Percentiles rank a stretch among this genome's conserved stretches.
These are phyloP conservation scores for Athene cunicularia DNA, from an alignment of 2,113 vertebrate species.

Conservation along the genomic window DNA sequence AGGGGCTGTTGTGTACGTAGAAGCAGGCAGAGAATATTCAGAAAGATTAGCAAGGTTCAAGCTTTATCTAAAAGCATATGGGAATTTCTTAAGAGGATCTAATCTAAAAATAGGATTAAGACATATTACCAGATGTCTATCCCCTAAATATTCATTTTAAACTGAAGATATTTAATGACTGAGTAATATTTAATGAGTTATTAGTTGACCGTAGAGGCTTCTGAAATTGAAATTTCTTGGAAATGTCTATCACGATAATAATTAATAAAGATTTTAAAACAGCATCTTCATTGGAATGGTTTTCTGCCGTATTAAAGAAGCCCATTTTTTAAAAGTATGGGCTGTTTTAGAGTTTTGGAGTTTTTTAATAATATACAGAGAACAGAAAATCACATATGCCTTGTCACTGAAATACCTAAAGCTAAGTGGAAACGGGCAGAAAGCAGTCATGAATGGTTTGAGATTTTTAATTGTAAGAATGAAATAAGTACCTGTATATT, in stretches of 20 bases:
- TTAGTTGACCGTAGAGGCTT: slow-evolving; percentile 68
- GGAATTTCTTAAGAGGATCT: slow-evolving; percentile 68
- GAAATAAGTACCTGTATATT: background rate
- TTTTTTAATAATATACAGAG: background rate
- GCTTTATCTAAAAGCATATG: slow-evolving; percentile 55
- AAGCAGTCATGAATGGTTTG: background rate
- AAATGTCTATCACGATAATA: slow-evolving; percentile 69
- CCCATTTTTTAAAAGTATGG: slow-evolving; percentile 25
- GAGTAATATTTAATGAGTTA: slow-evolving; percentile 76
- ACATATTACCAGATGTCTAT: slow-evolving; percentile 76
- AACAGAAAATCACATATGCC: background rate
- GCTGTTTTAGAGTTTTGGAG: background rate
- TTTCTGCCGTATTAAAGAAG: slow-evolving; percentile 39
- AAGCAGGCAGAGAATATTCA: slow-evolving; percentile 47
- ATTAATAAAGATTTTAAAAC: slow-evolving; percentile 66
- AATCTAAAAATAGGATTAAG: slow-evolving; percentile 75
- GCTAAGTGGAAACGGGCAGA: background rate
- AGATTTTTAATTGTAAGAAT: background rate
- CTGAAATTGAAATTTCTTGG: slow-evolving; percentile 70
- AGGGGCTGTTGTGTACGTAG: background rate
- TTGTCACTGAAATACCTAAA: background rate
- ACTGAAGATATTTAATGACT: slow-evolving; percentile 78
- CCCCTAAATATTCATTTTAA: slow-evolving; percentile 77
- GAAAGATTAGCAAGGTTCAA: slow-evolving; percentile 57
- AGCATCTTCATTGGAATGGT: slow-evolving; percentile 53